phyloP scores from a whole-genome alignment of 2,888 invertebrate species.

The Cantharis flavilabris region DNA sequence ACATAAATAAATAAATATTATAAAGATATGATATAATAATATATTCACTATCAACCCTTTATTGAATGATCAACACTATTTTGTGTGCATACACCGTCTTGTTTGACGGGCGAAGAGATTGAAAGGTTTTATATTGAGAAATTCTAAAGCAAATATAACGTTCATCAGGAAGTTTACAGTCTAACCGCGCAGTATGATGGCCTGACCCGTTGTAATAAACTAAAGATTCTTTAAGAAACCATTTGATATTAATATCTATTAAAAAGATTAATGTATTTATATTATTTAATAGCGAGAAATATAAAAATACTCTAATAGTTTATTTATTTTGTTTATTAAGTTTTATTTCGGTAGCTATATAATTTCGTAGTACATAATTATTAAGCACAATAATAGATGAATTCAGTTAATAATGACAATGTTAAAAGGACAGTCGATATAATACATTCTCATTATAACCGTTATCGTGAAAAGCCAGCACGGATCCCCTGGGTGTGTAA shows the following conservation, averaged over 20 bases:
- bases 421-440: slow-evolving; percentile 15
- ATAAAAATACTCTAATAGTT: background rate
- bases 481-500: slow-evolving; percentile 6
- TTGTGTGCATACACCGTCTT: too few species aligned
- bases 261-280: background rate
- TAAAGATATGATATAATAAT: too few species aligned
- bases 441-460: slow-evolving; percentile 15
- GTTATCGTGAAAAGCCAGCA: slow-evolving; percentile 19
- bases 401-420: slow-evolving; percentile 12
- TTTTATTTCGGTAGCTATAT: background rate
- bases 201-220: too few species aligned
- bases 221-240: too few species aligned
- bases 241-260: background rate
- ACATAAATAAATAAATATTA: too few species aligned
- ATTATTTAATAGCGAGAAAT: background rate
- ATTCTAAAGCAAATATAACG: too few species aligned
- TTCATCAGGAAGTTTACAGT: too few species aligned
- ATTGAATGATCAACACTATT: too few species aligned
- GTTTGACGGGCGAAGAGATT: too few species aligned
- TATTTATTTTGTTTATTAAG: background rate
- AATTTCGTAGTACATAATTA: background rate
- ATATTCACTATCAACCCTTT: too few species aligned
- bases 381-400: background rate
- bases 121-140: too few species aligned
- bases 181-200: too few species aligned